Evolutionary conservation across 2,888 invertebrate species (phyloP).

Genomic region (Amblyjoppa proteus): DNA sequence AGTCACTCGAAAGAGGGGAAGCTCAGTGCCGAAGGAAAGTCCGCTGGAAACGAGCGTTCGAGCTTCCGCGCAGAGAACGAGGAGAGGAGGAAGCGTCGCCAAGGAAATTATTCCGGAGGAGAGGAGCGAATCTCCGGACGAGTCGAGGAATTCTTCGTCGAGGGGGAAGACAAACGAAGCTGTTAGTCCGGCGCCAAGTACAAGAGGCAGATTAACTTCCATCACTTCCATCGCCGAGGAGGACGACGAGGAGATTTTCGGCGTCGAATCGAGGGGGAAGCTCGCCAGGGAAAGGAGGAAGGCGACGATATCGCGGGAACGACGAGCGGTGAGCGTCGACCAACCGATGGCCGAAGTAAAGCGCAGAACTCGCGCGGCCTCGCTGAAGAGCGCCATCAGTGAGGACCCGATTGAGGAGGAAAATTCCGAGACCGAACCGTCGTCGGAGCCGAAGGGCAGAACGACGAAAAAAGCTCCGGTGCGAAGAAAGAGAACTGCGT

Average conservation of each 20-base stretch:
- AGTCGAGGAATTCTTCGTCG: slow-evolving; percentile 7
- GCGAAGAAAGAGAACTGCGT: slow-evolving; percentile 73
- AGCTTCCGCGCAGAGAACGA: slow-evolving; percentile 59
- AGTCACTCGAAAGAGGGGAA: slow-evolving; percentile 71
- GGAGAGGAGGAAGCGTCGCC: slow-evolving; percentile 68
- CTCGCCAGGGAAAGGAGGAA: slow-evolving; percentile 56
- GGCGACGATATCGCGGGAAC: slow-evolving; percentile 52
- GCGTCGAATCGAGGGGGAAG: slow-evolving; percentile 62
- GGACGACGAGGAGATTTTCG: slow-evolving; percentile 66
- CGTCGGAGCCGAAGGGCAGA: slow-evolving; percentile 32
- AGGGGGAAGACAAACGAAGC: slow-evolving; percentile 21
- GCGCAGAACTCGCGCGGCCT: slow-evolving; percentile 71
- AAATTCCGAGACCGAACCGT: slow-evolving; percentile 22
- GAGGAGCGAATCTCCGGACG: slow-evolving; percentile 18
- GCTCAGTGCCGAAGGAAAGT: slow-evolving; percentile 77
- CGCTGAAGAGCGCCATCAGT: slow-evolving; percentile 65
- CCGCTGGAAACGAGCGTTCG: slow-evolving; percentile 57
- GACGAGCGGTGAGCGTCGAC: slow-evolving; percentile 79
- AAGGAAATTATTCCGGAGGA: slow-evolving; percentile 74
- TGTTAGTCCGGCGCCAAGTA: slow-evolving; percentile 69
- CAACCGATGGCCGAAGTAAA: slow-evolving; percentile 65
- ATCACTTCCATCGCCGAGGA: slow-evolving; percentile 80
- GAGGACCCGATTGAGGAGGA: slow-evolving; percentile 66
- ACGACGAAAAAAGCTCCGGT: slow-evolving; percentile 61
- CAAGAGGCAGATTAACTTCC: slow-evolving; percentile 75